These are phyloP conservation scores for Elysia crispata DNA, from an alignment of 2,888 invertebrate genomes.

Conservation along the genomic window DNA sequence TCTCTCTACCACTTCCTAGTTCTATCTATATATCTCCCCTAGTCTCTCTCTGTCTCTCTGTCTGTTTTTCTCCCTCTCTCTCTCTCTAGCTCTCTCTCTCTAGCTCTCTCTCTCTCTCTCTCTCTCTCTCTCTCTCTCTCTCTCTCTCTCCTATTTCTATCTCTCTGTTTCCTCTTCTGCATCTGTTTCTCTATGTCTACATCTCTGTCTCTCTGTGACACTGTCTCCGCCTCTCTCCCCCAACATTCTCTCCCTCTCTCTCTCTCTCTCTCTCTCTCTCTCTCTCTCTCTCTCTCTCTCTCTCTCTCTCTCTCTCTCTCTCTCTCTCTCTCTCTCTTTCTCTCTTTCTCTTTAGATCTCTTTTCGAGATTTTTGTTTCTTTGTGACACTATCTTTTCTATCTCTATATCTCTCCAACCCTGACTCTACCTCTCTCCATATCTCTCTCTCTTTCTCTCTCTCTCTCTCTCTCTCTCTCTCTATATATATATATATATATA, in stretches of 20 bases:
- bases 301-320: not conserved
- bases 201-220: too few species aligned
- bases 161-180: too few species aligned
- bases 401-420: not conserved
- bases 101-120: not conserved
- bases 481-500: not conserved
- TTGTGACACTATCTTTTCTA: too few species aligned
- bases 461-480: not conserved
- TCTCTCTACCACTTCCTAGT: too few species aligned
- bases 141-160: not conserved
- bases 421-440: not conserved
- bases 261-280: too few species aligned
- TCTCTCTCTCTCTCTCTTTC: not conserved
- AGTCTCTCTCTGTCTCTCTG: not conserved
- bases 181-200: too few species aligned
- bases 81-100: not conserved
- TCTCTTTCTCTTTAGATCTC: not conserved
- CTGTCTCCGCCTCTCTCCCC: too few species aligned
- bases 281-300: not conserved
- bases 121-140: not conserved
- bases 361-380: too few species aligned
- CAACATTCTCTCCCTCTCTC: too few species aligned
- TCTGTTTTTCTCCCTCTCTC: not conserved
- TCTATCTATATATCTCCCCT: not conserved
- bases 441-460: not conserved